Evolutionary conservation across 1,140 invertebrate genomes (phyloP).

Genomic region (Drosophila malerkotliana): DNA sequence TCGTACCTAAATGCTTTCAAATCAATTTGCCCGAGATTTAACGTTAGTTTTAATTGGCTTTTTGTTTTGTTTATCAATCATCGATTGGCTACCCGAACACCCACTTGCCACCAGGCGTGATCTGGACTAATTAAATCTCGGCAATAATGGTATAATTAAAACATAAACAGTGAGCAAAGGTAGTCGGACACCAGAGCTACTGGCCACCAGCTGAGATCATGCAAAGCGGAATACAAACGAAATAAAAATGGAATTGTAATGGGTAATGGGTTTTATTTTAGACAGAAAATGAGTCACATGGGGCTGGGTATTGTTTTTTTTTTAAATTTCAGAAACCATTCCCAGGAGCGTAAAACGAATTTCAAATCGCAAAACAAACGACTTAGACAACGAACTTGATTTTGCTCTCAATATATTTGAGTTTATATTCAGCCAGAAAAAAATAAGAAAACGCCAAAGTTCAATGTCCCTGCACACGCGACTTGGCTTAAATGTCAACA

Average conservation of each 20-base stretch:
- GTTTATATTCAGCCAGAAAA: constrained; percentile 4
- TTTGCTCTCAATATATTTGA: constrained; percentile 23
- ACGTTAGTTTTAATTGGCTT: constrained; percentile 40
- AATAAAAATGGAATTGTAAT: constrained; percentile 38
- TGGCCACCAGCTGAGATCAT: constrained; percentile 52
- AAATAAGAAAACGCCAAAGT: constrained; percentile 46
- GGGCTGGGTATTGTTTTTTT: neutral
- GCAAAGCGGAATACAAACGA: constrained; percentile 24
- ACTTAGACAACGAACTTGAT: constrained; percentile 53
- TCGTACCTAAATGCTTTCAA: constrained; percentile 39
- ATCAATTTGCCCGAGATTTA: constrained; percentile 27
- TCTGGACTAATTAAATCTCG: constrained; percentile 54
- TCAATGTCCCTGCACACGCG: constrained; percentile 61
- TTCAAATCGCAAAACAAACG: constrained; percentile 31
- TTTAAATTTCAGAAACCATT: neutral
- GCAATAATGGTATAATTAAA: constrained; percentile 66
- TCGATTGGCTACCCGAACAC: constrained; percentile 28
- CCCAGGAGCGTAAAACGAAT: constrained; percentile 7
- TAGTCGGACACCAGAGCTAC: constrained; percentile 25
- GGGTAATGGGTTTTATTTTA: neutral
- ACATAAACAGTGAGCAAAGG: constrained; percentile 61
- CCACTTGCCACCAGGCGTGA: constrained; percentile 48
- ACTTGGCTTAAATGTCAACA: constrained; percentile 59
- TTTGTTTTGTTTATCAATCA: constrained; percentile 47
- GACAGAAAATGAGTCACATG: constrained; percentile 8